Conservation (phyloP, 1,140 invertebrate genomes). For the Heliconius melpomene region DNA sequence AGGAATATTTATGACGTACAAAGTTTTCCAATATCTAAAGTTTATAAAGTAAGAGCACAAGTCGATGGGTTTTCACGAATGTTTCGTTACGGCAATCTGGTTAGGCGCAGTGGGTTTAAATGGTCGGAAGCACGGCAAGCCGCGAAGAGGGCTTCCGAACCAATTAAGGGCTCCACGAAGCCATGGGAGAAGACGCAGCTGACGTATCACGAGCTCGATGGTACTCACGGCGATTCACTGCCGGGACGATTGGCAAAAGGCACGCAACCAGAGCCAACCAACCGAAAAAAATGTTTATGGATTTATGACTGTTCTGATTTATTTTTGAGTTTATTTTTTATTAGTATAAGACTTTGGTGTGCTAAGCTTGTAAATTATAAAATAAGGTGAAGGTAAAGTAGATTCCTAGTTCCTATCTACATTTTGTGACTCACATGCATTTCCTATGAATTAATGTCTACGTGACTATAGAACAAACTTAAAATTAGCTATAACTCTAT, state of each 20-base stretch:
- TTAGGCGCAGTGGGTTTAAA: conserved; percentile 73
- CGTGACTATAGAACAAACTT: not conserved
- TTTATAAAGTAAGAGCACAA: conserved; percentile 53
- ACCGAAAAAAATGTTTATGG: conserved; percentile 34
- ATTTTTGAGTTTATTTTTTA: not conserved
- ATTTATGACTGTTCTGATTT: not conserved
- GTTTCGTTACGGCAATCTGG: conserved; percentile 77
- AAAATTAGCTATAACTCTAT: not conserved
- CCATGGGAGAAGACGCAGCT: conserved; percentile 72
- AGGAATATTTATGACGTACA: conserved; percentile 54
- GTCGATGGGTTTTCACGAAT: conserved; percentile 71
- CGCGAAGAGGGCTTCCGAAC: conserved; percentile 78
- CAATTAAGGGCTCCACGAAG: conserved; percentile 78
- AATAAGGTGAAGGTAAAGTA: not conserved
- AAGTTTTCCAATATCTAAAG: conserved; percentile 53
- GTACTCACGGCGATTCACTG: conserved; percentile 67
- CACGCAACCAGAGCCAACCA: conserved; percentile 56
- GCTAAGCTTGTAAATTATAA: not conserved
- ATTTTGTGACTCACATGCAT: not conserved
- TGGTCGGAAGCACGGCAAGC: conserved; percentile 68
- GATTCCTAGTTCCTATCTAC: not conserved
- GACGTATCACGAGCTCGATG: conserved; percentile 76
- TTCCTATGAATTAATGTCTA: not conserved
- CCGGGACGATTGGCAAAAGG: conserved; percentile 60
- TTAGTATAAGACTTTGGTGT: no score